Conservation (phyloP, 2,113 vertebrate species). For the Cichladusa arquata region DNA sequence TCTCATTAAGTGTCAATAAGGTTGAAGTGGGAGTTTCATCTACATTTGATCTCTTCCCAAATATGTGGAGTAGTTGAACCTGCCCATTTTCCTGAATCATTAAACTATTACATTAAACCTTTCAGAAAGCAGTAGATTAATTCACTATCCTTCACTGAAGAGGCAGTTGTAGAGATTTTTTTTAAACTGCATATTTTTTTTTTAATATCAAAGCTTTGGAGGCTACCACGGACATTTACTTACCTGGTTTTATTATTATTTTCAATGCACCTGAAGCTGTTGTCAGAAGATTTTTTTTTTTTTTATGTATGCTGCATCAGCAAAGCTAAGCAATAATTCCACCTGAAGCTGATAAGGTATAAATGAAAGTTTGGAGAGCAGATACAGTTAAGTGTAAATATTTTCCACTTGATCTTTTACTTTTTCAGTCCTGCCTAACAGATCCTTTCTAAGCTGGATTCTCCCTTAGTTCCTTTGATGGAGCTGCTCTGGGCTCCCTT, state of each 20-base stretch:
- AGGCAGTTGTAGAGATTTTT: background rate
- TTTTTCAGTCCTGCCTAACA: background rate
- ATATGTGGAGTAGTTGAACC: background rate
- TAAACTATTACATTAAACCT: background rate
- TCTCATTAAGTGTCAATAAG: background rate
- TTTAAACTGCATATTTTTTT: fast-evolving
- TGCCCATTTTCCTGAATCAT: background rate
- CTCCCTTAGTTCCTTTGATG: background rate
- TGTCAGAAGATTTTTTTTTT: background rate
- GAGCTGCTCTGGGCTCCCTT: background rate
- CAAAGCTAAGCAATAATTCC: background rate
- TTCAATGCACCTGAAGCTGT: background rate
- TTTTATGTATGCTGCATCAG: background rate
- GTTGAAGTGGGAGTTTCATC: constrained; percentile 6
- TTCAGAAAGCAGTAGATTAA: background rate
- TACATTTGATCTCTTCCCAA: constrained; percentile 20
- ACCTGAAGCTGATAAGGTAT: background rate
- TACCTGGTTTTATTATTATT: background rate
- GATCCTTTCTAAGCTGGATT: background rate
- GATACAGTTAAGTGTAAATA: background rate
- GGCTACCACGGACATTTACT: background rate
- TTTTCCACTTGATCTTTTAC: background rate
- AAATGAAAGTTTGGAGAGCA: background rate
- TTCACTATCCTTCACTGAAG: background rate
- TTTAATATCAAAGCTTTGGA: background rate